Evolutionary conservation across 1,140 invertebrate genomes (phyloP), one percentile per base, ranked within the genome.

Genomic region (Panagrolaimus sp.): DNA sequence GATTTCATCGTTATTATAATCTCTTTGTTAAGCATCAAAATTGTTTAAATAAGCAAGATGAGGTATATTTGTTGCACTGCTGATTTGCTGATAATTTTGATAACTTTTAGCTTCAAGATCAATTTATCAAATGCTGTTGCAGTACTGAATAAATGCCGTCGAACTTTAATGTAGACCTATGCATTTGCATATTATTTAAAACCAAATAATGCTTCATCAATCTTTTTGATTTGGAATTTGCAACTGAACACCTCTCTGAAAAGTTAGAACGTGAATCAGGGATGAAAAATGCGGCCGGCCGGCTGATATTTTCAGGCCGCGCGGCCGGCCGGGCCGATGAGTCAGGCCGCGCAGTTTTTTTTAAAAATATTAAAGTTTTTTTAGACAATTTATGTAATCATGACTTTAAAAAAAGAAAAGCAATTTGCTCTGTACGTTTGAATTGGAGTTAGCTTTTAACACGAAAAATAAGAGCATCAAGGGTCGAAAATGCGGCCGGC

Each of bases 11-110:
- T 86, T 98, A 98, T 85, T 98, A 93, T 84, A 97, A 97, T 86
- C 89, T 95, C 64, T 98, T 97, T 84, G 95, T 96, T 91, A 98
- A 98, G 87, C 95, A 98, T 85, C 95, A 96, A 91, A 93, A 97
- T 84, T 95, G 92, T 71, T 87, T 98, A 72, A 95, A 96, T 85
- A 96, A 98, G 86, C 95, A 98, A 85, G 90, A 92, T 84, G 97
- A 97, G 87, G 85, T 87, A 63, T 63, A 44, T 63, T 13, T 70
- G 9, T 44, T 8, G 42, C 9, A 65, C 9, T 5, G 57, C 51
- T 23, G 2, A 14, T n/a, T n/a, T n/a, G n/a, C n/a, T 4, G n/a
- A 11, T 4, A 62, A 9, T 13, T 31, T 57, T 62, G 46, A 9
- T 63, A n/a, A n/a, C n/a, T 69, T 44, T 23, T 61, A 79, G 74